Evolutionary conservation across 2,113 vertebrate species (phyloP), one percentile per base, ranked within the genome.

Genomic region (Nyctereutes procyonoides): DNA sequence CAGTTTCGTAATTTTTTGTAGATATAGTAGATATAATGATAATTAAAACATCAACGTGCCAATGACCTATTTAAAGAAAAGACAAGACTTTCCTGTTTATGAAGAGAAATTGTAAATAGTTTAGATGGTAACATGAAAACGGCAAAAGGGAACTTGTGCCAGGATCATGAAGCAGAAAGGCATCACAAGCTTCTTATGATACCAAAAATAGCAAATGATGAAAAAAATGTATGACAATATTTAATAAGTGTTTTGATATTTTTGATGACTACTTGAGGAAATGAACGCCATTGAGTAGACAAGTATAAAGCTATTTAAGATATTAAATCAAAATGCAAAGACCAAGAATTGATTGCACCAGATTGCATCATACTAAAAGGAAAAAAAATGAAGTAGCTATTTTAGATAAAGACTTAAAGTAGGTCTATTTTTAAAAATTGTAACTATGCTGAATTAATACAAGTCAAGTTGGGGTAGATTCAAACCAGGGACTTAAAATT

Each of bases 61-160:
- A 5, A 76, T 80, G 69, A n/a, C 69, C n/a, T 89, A 26, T n/a
- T 83, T 95, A 62, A 82, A 95, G 22, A 35, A 77, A 82, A 63
- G 12, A 80, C 32, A 62, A 82, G 14, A 53, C 24, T 81, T 84
- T 7, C 19, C 95, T 93, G 58, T 88, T 97, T 56, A 82, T 83
- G 14, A 85, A 92, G 65, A 88, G 48, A 97, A 90, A 79, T 28
- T 83, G 48, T 84, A 94, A 79, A 92, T 73, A 81, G 28, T 58
- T 90, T 51, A 51, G 28, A 67, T 60, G 38, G 55, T 17, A 74
- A 77, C 19, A 62, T 84, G 12, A 71, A 60, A 14, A 67, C n/a
- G 35, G 63, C 67, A 81, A 43, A 94, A 62, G 8, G 38, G 10
- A 94, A 71, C 8, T 30, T n/a, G 26, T 79, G 43, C 32, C n/a